These are phyloP conservation scores for Athene noctua DNA, from an alignment of 2,113 vertebrate genomes.

Conservation along the genomic window DNA sequence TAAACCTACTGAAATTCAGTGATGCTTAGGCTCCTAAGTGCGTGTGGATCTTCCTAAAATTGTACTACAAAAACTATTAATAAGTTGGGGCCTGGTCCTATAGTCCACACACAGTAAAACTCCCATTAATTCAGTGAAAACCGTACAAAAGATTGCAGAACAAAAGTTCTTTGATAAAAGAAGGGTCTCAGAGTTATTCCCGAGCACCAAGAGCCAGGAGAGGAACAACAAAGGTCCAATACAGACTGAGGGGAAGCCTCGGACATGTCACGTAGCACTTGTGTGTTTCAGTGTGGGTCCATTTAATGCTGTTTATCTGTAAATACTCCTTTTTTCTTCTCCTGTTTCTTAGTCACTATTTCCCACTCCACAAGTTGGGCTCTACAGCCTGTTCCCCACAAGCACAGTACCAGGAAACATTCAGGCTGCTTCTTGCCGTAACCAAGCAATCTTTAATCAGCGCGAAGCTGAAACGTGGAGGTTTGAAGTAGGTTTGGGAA, in stretches of 20 bases:
- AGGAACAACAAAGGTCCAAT: accelerated
- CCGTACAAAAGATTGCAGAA: neutral
- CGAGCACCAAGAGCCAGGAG: neutral
- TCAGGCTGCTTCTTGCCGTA: neutral
- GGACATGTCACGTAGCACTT: neutral
- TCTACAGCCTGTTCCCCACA: accelerated
- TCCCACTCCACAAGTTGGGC: neutral
- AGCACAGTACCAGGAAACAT: neutral
- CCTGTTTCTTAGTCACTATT: neutral
- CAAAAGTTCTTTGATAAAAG: neutral
- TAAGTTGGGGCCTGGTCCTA: neutral
- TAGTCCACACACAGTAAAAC: neutral
- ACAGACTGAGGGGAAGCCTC: neutral
- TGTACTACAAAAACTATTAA: neutral
- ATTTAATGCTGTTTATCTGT: neutral
- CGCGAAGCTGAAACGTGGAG: accelerated
- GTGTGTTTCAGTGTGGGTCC: neutral
- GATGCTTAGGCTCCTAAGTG: neutral
- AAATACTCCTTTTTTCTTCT: neutral
- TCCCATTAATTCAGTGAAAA: neutral
- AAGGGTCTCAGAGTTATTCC: neutral
- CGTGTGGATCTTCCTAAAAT: neutral
- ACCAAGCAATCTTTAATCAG: neutral
- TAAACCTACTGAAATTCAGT: neutral
- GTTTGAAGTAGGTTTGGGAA: neutral